Evolutionary conservation across 1,140 invertebrate genomes (phyloP).

Genomic region (Littorina saxatilis): DNA sequence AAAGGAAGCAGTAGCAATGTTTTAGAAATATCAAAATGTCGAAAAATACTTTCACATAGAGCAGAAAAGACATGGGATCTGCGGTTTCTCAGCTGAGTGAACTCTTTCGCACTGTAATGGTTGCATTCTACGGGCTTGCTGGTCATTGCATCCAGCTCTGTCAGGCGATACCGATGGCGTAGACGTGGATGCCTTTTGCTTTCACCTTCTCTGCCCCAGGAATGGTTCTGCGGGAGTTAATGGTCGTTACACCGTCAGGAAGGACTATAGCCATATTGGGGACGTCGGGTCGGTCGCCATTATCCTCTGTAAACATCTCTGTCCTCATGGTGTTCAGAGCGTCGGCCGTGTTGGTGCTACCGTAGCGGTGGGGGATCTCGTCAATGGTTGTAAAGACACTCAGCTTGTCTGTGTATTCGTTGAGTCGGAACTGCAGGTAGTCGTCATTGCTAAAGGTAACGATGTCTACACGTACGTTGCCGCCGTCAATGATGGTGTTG

Average conservation of each 20-base stretch:
- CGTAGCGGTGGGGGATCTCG: conserved; percentile 59
- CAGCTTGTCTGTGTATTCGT: conserved; percentile 45
- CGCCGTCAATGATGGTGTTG: conserved; percentile 47
- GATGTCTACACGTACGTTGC: conserved; percentile 50
- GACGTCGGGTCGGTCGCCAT: conserved; percentile 57
- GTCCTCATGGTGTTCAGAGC: conserved; percentile 61
- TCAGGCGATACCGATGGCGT: conserved; percentile 66
- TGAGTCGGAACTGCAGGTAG: conserved; percentile 60
- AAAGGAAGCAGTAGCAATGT: too few relatives aligned
- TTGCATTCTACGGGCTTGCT: conserved; percentile 48
- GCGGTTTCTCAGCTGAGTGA: conserved; percentile 57
- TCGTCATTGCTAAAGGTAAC: conserved; percentile 40
- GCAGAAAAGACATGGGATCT: conserved; percentile 52
- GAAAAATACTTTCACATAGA: conserved; percentile 38
- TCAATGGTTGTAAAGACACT: conserved; percentile 59
- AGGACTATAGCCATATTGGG: conserved; percentile 54
- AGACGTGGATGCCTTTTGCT: conserved; percentile 58
- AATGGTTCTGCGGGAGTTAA: conserved; percentile 63
- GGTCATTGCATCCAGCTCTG: conserved; percentile 58
- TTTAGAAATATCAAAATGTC: too few relatives aligned
- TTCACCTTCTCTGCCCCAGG: conserved; percentile 58
- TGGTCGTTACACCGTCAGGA: conserved; percentile 65
- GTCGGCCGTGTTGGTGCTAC: conserved; percentile 69
- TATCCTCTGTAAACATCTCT: conserved; percentile 58
- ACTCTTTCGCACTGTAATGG: conserved; percentile 59